phyloP scores from a whole-genome alignment of 2,888 invertebrate genomes.

The Stegophylla sp. region DNA sequence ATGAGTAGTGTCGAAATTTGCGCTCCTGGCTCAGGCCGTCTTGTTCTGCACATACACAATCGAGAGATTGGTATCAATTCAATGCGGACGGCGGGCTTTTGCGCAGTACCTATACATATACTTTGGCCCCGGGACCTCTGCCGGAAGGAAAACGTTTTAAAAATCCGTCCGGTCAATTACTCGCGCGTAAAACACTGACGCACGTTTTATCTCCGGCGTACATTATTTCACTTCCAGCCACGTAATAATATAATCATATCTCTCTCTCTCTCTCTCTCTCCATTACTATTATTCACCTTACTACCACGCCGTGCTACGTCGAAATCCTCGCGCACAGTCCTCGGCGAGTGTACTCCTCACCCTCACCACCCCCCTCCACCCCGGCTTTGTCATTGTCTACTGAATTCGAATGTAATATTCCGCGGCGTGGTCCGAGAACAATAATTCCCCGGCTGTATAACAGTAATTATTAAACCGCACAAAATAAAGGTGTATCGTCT shows the following conservation, averaged over 20 bases:
- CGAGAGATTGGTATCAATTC: not conserved
- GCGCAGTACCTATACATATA: not conserved
- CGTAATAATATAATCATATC: not conserved
- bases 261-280: slow-evolving; percentile 1
- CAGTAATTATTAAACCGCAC: slow-evolving; percentile 53
- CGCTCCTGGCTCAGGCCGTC: no score
- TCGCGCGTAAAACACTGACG: not conserved
- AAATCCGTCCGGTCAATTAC: slow-evolving; percentile 24
- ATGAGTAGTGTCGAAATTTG: no score
- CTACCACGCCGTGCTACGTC: not conserved
- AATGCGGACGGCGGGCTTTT: not conserved
- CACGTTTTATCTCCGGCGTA: slow-evolving; percentile 4
- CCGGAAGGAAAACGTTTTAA: no score
- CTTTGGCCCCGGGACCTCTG: not conserved
- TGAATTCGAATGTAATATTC: slow-evolving; percentile 33
- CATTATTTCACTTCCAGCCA: not conserved
- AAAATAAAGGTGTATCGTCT: slow-evolving; percentile 50
- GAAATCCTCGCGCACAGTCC: not conserved
- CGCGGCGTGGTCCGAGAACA: slow-evolving; percentile 31
- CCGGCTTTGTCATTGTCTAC: slow-evolving; percentile 27
- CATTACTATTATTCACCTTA: slow-evolving; percentile 27
- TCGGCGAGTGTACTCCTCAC: not conserved
- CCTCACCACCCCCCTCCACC: not conserved
- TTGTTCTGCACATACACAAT: no score
- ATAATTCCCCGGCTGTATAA: slow-evolving; percentile 48